These are phyloP conservation scores for Pelecanus crispus DNA, from an alignment of 2,113 vertebrate genomes.

Conservation along the genomic window DNA sequence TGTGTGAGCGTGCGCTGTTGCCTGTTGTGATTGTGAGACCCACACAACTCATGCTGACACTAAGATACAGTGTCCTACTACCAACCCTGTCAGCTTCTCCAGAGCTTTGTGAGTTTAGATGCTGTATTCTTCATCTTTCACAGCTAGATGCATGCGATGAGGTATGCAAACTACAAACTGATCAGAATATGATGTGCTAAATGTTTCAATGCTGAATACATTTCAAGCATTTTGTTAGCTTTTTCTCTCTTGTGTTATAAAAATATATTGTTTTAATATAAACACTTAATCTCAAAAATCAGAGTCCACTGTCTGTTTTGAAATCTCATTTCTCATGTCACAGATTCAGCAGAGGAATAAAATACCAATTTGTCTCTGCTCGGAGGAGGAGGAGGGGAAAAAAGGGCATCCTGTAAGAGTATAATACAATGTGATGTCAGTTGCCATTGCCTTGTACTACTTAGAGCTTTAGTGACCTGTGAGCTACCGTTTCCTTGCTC, in stretches of 20 bases:
- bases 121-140: neutral
- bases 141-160: neutral
- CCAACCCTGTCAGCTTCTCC: neutral
- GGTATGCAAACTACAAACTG: neutral
- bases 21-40: neutral
- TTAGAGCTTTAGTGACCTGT: slow-evolving; percentile 12
- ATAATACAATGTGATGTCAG: neutral
- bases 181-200: neutral
- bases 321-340: neutral
- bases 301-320: neutral
- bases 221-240: neutral
- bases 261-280: neutral
- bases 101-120: neutral
- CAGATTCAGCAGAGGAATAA: neutral
- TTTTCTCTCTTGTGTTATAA: neutral
- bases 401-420: neutral
- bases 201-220: neutral
- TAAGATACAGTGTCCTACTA: neutral
- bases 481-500: neutral
- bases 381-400: neutral
- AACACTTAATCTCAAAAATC: neutral
- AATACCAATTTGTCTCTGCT: neutral
- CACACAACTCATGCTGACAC: neutral
- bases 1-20: neutral
- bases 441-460: neutral